These are phyloP conservation scores for Camponotus fellah DNA, from an alignment of 2,888 invertebrate species.

Conservation along the genomic window DNA sequence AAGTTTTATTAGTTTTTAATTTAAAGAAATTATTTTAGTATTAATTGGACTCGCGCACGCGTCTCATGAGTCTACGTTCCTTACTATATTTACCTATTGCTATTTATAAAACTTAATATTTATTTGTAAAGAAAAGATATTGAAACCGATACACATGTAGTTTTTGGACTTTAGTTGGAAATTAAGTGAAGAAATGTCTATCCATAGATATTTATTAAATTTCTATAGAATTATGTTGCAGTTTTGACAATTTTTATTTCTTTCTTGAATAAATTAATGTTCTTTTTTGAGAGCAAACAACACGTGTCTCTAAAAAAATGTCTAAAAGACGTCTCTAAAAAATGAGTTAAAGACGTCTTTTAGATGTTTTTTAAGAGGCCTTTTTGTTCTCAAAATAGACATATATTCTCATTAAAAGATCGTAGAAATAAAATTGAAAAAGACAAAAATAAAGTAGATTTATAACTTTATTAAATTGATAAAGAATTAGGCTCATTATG, in stretches of 20 bases:
- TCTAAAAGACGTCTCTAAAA: too few species aligned
- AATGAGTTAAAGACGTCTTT: too few species aligned
- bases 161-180: too few species aligned
- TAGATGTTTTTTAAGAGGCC: too few species aligned
- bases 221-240: background rate
- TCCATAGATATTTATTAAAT: background rate
- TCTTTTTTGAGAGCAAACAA: background rate
- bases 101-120: slow-evolving; percentile 12
- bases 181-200: background rate
- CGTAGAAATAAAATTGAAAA: background rate
- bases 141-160: background rate
- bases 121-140: slow-evolving; percentile 18
- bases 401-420: background rate
- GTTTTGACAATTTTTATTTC: background rate
- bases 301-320: too few species aligned
- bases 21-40: slow-evolving; percentile 21
- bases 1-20: slow-evolving; percentile 1
- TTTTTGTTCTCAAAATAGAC: background rate
- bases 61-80: slow-evolving; percentile 33
- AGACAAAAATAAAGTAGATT: background rate
- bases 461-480: too few species aligned
- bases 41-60: slow-evolving; percentile 13
- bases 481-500: too few species aligned
- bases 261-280: background rate
- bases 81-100: slow-evolving; percentile 26